Evolutionary conservation across 2,888 invertebrate species (phyloP).

Genomic region (Drosophila nigritarsus): DNA sequence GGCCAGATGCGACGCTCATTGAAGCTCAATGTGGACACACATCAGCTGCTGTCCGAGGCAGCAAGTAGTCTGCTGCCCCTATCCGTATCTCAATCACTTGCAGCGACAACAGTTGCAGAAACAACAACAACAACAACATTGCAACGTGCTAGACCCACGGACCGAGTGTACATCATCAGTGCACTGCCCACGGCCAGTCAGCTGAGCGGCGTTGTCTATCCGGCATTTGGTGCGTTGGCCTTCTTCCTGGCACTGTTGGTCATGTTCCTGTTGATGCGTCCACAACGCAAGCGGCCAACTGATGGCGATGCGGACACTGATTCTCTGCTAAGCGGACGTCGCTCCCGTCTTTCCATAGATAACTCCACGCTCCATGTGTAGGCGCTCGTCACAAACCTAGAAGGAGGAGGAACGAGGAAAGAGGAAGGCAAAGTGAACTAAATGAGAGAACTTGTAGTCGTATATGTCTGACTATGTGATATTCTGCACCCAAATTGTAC

Average conservation of each 20-base stretch:
- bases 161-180: slow-evolving; percentile 71
- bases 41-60: slow-evolving; percentile 56
- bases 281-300: slow-evolving; percentile 63
- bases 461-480: slow-evolving; percentile 78
- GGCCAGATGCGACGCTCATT: slow-evolving; percentile 83
- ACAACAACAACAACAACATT: slow-evolving; percentile 4
- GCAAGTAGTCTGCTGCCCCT: slow-evolving; percentile 24
- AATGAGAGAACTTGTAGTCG: slow-evolving; percentile 68
- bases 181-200: slow-evolving; percentile 69
- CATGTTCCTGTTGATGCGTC: slow-evolving; percentile 73
- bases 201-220: slow-evolving; percentile 70
- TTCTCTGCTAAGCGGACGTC: slow-evolving; percentile 59
- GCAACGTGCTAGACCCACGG: slow-evolving; percentile 45
- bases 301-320: slow-evolving; percentile 66
- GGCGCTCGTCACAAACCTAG: slow-evolving; percentile 1
- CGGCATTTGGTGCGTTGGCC: slow-evolving; percentile 70
- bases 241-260: slow-evolving; percentile 69
- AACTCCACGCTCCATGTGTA: slow-evolving; percentile 70
- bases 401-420: slow-evolving; percentile 4
- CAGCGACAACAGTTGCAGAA: slow-evolving; percentile 9
- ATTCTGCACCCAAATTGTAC: slow-evolving; percentile 74
- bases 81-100: slow-evolving; percentile 12
- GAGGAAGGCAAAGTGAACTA: slow-evolving; percentile 14
- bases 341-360: slow-evolving; percentile 55
- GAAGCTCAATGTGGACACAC: slow-evolving; percentile 84